These are phyloP conservation scores for Ips nitidus DNA, from an alignment of 1,140 invertebrate species.

Conservation along the genomic window DNA sequence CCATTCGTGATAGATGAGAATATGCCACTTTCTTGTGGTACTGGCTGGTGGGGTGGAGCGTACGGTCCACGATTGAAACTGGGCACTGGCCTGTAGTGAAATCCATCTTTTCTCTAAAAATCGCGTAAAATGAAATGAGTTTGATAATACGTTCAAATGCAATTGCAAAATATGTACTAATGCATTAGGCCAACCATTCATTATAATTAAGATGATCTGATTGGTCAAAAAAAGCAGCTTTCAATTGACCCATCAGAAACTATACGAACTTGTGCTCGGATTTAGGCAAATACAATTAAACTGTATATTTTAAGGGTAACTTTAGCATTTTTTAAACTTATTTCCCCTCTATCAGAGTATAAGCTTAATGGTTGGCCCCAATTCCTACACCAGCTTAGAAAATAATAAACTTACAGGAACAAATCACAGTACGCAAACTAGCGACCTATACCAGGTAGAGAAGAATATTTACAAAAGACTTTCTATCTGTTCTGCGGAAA, in stretches of 20 bases:
- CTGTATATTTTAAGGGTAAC: no score
- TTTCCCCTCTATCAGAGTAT: no score
- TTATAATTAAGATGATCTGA: no score
- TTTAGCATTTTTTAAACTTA: no score
- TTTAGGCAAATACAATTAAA: no score
- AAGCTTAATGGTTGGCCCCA: neutral
- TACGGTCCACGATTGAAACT: conserved; percentile 19
- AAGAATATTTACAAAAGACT: neutral
- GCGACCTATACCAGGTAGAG: neutral
- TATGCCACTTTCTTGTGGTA: conserved; percentile 60
- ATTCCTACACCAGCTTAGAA: no score
- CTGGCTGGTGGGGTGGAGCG: conserved; percentile 49
- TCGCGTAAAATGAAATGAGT: conserved; percentile 9
- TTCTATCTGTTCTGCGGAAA: conserved; percentile 31
- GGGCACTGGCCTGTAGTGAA: conserved; percentile 58
- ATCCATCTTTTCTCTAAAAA: conserved; percentile 59
- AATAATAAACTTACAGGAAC: no score
- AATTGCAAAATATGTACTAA: conserved; percentile 3
- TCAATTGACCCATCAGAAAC: no score
- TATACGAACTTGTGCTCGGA: no score
- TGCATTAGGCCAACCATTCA: no score
- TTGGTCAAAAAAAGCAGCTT: no score
- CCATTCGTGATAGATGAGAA: conserved; percentile 75
- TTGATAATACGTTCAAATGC: conserved; percentile 12
- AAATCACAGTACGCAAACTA: neutral